A percentile compares a stretch with the other conserved stretches of the same genome.
These are phyloP conservation scores for Toxotes jaculatrix DNA, from an alignment of 2,113 vertebrate species.

Conservation along the genomic window DNA sequence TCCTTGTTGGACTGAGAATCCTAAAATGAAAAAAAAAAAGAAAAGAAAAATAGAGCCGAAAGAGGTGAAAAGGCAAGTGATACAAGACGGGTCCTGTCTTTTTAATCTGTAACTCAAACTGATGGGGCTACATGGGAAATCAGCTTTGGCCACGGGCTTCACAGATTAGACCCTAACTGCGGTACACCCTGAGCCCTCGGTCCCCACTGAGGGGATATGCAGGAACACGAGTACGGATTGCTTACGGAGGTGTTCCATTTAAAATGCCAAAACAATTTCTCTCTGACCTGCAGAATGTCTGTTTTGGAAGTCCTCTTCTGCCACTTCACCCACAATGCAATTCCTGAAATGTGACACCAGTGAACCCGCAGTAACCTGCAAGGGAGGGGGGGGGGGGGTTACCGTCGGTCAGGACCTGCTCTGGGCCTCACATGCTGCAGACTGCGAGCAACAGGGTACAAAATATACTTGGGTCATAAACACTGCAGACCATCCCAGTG, in stretches of 20 bases:
- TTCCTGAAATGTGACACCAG: slow-evolving; percentile 69
- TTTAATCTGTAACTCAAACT: slow-evolving; percentile 78
- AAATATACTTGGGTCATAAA: slow-evolving; percentile 50
- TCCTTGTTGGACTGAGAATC: slow-evolving; percentile 60
- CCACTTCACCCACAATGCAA: slow-evolving; percentile 65
- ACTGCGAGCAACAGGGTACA: slow-evolving; percentile 30
- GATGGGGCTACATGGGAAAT: slow-evolving; percentile 76
- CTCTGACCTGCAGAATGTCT: slow-evolving; percentile 54
- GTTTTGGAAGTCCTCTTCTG: slow-evolving; percentile 67
- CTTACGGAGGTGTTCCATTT: slow-evolving; percentile 84
- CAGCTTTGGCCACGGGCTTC: slow-evolving; percentile 60
- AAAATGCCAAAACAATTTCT: slow-evolving; percentile 80
- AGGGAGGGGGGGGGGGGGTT: background rate
- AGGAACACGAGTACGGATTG: slow-evolving; percentile 52
- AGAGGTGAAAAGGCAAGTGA: slow-evolving; percentile 68
- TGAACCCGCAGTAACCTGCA: slow-evolving; percentile 69
- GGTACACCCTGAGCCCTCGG: slow-evolving; percentile 1
- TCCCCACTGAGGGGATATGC: slow-evolving; percentile 18
- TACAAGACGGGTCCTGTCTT: slow-evolving; percentile 70
- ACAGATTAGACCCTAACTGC: slow-evolving; percentile 71
- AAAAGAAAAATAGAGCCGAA: slow-evolving; percentile 43
- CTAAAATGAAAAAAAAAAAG: slow-evolving; percentile 46
- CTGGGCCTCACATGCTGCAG: slow-evolving; percentile 59
- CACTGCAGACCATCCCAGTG: slow-evolving; percentile 47
- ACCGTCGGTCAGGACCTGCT: slow-evolving; percentile 26